A percentile compares a stretch with the other conserved stretches of the same genome.
These are phyloP conservation scores for Muscidifurax raptorellus DNA, from an alignment of 1,140 invertebrate species.

Conservation along the genomic window DNA sequence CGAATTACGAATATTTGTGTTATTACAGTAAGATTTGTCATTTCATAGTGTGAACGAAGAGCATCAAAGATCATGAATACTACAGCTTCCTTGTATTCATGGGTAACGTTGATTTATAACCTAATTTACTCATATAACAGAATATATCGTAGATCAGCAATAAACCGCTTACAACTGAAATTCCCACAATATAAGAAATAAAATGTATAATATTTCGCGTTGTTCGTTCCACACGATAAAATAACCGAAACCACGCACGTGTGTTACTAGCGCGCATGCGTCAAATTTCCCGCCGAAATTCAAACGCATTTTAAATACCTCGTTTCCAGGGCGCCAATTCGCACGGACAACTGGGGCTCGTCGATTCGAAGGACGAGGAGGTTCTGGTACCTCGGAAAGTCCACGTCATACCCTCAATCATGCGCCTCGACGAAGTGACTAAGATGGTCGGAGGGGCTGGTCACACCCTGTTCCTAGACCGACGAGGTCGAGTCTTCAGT, in stretches of 20 bases:
- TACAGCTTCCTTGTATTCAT: not conserved
- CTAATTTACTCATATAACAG: not conserved
- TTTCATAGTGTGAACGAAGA: not conserved
- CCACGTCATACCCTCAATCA: conserved; percentile 64
- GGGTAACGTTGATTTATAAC: not conserved
- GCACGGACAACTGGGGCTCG: conserved; percentile 86
- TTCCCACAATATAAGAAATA: too few relatives aligned
- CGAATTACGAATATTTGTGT: too few relatives aligned
- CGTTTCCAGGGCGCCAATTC: conserved; percentile 86
- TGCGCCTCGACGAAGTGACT: conserved; percentile 74
- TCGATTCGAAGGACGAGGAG: conserved; percentile 79
- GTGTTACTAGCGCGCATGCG: not conserved
- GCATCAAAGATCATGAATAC: not conserved
- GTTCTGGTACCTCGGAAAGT: conserved; percentile 78
- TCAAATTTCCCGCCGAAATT: not conserved
- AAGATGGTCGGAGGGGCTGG: conserved; percentile 85
- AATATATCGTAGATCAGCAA: not conserved
- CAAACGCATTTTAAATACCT: not conserved
- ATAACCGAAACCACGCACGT: not conserved
- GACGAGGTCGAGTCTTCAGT: conserved; percentile 82
- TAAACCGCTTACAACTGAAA: not conserved
- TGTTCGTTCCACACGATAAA: too few relatives aligned
- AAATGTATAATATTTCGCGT: too few relatives aligned
- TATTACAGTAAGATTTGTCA: too few relatives aligned
- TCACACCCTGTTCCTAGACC: conserved; percentile 83